Evolutionary conservation across 2,797 vertebrate genomes (phyloP), one percentile per base, ranked within the genome.

Genomic region (Botia almorhae): DNA sequence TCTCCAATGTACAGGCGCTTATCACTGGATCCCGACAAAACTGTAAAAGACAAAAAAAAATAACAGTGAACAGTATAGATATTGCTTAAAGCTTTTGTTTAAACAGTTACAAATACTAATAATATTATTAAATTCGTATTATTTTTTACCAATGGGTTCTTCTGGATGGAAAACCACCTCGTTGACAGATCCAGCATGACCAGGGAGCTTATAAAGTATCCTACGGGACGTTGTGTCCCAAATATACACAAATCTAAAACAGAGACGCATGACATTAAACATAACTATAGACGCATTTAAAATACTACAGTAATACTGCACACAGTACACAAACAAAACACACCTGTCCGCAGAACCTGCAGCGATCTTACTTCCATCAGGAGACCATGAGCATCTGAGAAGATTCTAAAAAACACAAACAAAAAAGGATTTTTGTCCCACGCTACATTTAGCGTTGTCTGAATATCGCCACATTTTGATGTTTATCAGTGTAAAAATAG

Each of bases 1-100:
- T 99, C 98, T 75, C 97, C 98, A 93, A 99, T 96, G 85, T 98
- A 99, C n/a, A 99, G 94, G 16, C 97, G 94, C 87, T 99, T 99
- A 93, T 99, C 98, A 78, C 96, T 98, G 92, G 96, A 94, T 0
- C 95, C 95, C 0, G 97, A 99, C 6, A 99, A 94, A 83, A 99
- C 98, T 99, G 93, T 71, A 61, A 19, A 74, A 85, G 64, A 89
- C n/a, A 87, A 69, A 82, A 65, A 19, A 43, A 5, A 17, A 3
- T n/a, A 16, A 29, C 29, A 56, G 29, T 29, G 4, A 26, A 64
- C 33, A 23, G 68, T 33, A 60, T 11, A 13, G 7, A 26, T 23
- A 19, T 19, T 21, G n/a, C 55, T 56, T 6, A 2, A 64, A 13
- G 29, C 61, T 33, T 29, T 29, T n/a, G 3, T 2, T 67, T 51